Evolutionary conservation across 2,797 vertebrate species (phyloP), one percentile per base, ranked within the genome.

Genomic region (Serranus cabrilla): DNA sequence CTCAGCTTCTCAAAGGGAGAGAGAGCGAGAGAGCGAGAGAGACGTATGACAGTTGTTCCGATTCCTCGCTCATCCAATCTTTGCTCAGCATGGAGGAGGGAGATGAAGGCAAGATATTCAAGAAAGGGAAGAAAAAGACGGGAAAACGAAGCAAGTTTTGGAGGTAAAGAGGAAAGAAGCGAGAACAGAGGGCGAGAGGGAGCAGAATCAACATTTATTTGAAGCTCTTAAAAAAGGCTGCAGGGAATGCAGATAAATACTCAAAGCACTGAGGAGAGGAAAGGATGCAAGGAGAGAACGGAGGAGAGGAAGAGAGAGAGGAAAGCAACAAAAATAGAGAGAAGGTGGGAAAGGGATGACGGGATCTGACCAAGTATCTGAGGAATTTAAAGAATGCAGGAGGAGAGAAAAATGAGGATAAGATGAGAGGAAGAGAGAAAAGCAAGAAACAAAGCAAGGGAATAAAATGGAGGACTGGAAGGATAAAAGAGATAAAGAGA

Each of bases 11-110:
- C 54, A 23, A 54, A 39, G 68, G 68, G 39, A 2, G 2, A 42
- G 21, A 45, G 40, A 54, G 55, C 50, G 64, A 39, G 60, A 54
- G 57, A 12, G 49, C 23, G 39, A 45, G 57, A 20, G 39, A 79
- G 8, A 10, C 2, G 51, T 63, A 50, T 61, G 80, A 72, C 50
- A 77, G 78, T 61, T 31, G 45, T 79, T 84, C 76, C 60, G 45
- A 57, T 74, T 83, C 58, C 40, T 71, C 7, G 23, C 21, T 68
- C 78, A 63, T 71, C 55, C 57, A 73, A 71, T 78, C 62, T 71
- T 57, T 75, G 69, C 67, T 59, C 71, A 23, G 55, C 14, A 51
- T n/a, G 46, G 63, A 74, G 63, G 54, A 70, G 65, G 43, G 49
- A 50, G 67, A 47, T 72, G 49, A 58, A 54, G 23, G 56, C n/a